Conservation (phyloP, 2,797 vertebrate species). For the Psittacula echo region DNA sequence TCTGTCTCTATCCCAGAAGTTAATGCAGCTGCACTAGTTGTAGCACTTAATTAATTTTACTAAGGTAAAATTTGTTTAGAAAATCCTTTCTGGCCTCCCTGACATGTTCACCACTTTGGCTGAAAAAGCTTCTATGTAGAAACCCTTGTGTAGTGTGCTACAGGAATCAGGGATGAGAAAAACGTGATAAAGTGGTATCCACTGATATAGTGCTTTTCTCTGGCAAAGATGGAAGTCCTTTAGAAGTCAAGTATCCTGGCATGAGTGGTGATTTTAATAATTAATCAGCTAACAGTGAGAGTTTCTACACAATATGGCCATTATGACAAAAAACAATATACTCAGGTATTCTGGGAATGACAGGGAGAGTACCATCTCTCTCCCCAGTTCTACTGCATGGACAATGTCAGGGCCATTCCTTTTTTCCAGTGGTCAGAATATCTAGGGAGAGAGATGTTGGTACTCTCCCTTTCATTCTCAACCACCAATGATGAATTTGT, state of each 20-base stretch:
- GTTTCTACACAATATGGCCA: not conserved
- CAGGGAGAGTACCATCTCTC: not conserved
- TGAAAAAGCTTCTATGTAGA: not conserved
- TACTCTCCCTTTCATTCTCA: not conserved
- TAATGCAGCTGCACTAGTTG: not conserved
- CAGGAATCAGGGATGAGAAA: not conserved
- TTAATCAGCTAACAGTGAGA: not conserved
- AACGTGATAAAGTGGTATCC: not conserved
- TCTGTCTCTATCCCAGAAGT: not conserved
- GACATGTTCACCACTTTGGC: not conserved
- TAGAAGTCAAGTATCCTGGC: not conserved
- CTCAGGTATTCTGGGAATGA: not conserved
- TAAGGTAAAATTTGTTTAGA: not conserved
- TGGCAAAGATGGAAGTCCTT: not conserved
- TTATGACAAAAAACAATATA: not conserved
- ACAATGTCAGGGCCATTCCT: not conserved
- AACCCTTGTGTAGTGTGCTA: not conserved
- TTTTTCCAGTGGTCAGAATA: not conserved
- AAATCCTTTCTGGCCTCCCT: not conserved
- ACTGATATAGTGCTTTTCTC: not conserved
- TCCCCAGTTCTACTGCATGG: not conserved
- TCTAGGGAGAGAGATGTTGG: not conserved
- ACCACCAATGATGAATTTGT: not conserved
- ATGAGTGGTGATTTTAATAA: not conserved
- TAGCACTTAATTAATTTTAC: not conserved